Conservation (phyloP, 2,888 invertebrate species). For the Caenorhabditis virilis region DNA sequence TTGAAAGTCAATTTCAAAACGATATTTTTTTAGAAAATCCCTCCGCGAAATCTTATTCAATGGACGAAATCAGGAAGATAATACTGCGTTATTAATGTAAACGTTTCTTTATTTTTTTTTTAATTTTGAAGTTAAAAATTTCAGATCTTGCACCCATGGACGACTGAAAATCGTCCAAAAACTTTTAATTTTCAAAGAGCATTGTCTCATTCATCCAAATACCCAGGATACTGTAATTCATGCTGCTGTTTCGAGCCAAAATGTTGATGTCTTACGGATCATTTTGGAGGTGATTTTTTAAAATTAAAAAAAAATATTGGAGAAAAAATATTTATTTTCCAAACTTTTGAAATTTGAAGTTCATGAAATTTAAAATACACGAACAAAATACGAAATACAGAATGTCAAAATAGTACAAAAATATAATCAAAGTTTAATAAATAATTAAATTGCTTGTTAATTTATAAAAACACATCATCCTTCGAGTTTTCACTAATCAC, state of each 20-base stretch:
- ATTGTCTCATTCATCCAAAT: slow-evolving; percentile 85
- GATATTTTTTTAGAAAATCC: slow-evolving; percentile 9
- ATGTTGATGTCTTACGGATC: slow-evolving; percentile 79
- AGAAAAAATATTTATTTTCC: neutral
- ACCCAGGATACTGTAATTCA: slow-evolving; percentile 91
- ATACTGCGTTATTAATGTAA: slow-evolving; percentile 84
- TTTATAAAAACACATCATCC: too few relatives aligned
- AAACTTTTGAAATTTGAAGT: neutral
- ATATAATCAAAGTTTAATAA: too few relatives aligned
- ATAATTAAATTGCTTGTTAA: too few relatives aligned
- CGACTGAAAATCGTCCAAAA: slow-evolving; percentile 79
- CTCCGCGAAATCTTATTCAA: slow-evolving; percentile 75
- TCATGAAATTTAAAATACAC: too few relatives aligned
- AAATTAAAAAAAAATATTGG: neutral
- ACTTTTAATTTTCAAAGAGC: slow-evolving; percentile 80
- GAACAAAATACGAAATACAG: too few relatives aligned
- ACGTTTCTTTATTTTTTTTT: slow-evolving; percentile 66
- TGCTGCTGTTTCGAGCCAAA: slow-evolving; percentile 85
- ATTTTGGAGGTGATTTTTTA: slow-evolving; percentile 74
- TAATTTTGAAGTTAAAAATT: slow-evolving; percentile 4
- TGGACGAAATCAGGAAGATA: slow-evolving; percentile 85
- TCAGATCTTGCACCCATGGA: slow-evolving; percentile 85
- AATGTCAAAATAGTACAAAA: too few relatives aligned
- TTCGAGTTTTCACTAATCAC: too few relatives aligned
- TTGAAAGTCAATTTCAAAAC: slow-evolving; percentile 1